These are phyloP conservation scores for Etheostoma spectabile DNA, from an alignment of 2,113 vertebrate species.

Conservation along the genomic window DNA sequence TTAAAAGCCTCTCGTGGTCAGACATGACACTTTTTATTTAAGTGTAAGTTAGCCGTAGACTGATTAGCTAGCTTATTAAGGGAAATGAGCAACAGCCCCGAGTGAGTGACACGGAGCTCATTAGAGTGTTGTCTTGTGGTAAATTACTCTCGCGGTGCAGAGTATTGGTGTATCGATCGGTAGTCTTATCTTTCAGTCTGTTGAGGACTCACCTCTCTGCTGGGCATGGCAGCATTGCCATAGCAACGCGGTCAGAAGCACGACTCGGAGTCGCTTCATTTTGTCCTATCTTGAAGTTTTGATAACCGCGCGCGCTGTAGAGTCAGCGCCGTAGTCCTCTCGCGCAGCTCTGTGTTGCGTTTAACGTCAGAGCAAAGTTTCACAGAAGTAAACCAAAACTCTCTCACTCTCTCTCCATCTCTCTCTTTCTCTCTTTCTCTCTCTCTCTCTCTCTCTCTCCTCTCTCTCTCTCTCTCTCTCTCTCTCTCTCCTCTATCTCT, in stretches of 20 bases:
- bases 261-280: conserved; percentile 69
- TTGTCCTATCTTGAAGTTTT: conserved; percentile 16
- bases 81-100: not conserved
- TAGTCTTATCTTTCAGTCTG: not conserved
- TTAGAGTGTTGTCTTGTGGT: not conserved
- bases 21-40: not conserved
- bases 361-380: conserved; percentile 66
- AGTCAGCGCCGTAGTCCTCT: conserved; percentile 37
- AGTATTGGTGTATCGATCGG: conserved; percentile 23
- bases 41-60: not conserved
- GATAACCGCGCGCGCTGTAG: conserved; percentile 30
- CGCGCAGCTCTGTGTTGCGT: conserved; percentile 20
- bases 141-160: not conserved
- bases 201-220: conserved; percentile 83
- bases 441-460: conserved; percentile 20
- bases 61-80: conserved; percentile 31
- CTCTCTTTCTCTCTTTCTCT: too few relatives aligned
- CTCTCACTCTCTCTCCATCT: conserved; percentile 18
- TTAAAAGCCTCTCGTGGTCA: not conserved
- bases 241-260: conserved; percentile 73
- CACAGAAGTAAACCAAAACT: conserved; percentile 66
- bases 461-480: too few relatives aligned
- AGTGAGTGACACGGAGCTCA: not conserved
- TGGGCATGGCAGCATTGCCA: conserved; percentile 79
- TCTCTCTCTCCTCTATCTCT: conserved; percentile 17